A percentile compares a stretch with the other conserved stretches of the same genome.
Evolutionary conservation across 2,888 invertebrate genomes (phyloP).

Genomic region (Caenorhabditis uteleia): DNA sequence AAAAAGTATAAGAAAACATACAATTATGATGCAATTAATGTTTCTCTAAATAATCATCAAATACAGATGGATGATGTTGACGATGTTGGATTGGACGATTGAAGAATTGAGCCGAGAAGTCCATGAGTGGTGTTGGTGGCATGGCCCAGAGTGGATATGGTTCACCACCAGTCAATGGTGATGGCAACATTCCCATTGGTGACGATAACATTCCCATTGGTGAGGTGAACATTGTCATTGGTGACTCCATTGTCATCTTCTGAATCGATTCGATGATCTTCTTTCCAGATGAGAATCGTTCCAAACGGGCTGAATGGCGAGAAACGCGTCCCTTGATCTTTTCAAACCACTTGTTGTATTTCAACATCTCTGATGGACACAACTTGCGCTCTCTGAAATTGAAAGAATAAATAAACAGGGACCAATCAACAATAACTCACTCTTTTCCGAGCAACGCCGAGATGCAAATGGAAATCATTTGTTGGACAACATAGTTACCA

Average conservation of each 20-base stretch:
- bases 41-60: constrained; percentile 7
- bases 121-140: neutral
- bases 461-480: constrained; percentile 52
- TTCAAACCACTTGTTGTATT: constrained; percentile 26
- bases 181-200: neutral
- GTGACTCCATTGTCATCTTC: neutral
- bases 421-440: constrained; percentile 8
- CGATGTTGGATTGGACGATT: neutral
- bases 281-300: constrained; percentile 60
- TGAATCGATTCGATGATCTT: constrained; percentile 54
- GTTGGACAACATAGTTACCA: constrained; percentile 65
- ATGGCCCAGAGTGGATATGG: neutral
- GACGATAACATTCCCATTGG: neutral
- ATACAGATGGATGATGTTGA: constrained; percentile 5
- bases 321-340: constrained; percentile 17
- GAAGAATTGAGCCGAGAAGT: neutral
- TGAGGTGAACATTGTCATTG: neutral
- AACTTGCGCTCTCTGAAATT: constrained; percentile 30
- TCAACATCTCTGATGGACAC: constrained; percentile 1
- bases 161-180: neutral
- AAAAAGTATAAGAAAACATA: no score
- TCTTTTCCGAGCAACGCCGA: constrained; percentile 34
- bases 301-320: constrained; percentile 12
- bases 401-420: neutral
- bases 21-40: no score